These are phyloP conservation scores for Steinernema scapterisci DNA, from an alignment of 2,888 invertebrate genomes.

Conservation along the genomic window DNA sequence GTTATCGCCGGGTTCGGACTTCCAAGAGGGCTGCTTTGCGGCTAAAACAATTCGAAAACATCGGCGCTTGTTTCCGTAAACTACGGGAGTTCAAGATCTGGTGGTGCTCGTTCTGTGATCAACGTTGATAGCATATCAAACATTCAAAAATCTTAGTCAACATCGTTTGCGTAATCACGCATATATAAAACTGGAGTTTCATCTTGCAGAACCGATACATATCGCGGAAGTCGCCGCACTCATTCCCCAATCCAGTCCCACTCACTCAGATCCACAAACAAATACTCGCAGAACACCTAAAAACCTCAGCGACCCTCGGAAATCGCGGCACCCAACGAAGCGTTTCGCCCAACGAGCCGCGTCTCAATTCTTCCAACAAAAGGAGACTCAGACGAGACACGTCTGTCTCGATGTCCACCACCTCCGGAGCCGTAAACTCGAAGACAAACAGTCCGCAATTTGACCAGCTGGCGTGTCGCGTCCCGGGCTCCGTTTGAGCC, in stretches of 20 bases:
- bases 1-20: too few species aligned
- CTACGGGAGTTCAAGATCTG: background rate
- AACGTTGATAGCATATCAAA: too few species aligned
- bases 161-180: too few species aligned
- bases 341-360: background rate
- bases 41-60: background rate
- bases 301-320: too few species aligned
- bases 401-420: background rate
- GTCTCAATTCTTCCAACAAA: background rate
- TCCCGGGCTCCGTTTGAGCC: background rate
- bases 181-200: too few species aligned
- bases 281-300: too few species aligned
- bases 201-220: too few species aligned
- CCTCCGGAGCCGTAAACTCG: constrained; percentile 12
- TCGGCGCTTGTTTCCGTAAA: background rate
- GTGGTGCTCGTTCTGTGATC: background rate
- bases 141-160: too few species aligned
- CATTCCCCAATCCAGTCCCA: too few species aligned
- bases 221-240: too few species aligned
- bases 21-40: too few species aligned
- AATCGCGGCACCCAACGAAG: background rate
- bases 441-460: constrained; percentile 14
- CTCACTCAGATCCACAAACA: too few species aligned
- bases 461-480: background rate
- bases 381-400: background rate